Evolutionary conservation across 2,888 invertebrate genomes (phyloP), one percentile per base, ranked within the genome.

Genomic region (Spatulosminthurus flaviceps): DNA sequence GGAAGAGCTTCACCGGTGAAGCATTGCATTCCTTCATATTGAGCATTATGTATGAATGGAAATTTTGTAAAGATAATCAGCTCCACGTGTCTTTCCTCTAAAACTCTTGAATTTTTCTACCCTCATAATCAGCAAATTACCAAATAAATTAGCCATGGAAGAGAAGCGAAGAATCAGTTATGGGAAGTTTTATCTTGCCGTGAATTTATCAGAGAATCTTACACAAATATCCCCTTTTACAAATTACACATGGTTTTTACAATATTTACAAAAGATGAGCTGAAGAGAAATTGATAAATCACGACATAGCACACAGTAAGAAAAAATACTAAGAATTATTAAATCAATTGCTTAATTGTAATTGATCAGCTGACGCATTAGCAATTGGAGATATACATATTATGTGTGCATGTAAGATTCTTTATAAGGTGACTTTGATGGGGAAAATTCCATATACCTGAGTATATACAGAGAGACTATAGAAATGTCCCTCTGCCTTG

Each of bases 371-470:
- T 51, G 51, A 51, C 51, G 51, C 51, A 51, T 51, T 51, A 51
- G 51, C 51, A 51, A n/a, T n/a, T n/a, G n/a, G n/a, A n/a, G n/a
- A n/a, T n/a, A n/a, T n/a, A n/a, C n/a, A n/a, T n/a, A n/a, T n/a
- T n/a, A n/a, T n/a, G n/a, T n/a, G n/a, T n/a, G n/a, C n/a, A n/a
- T n/a, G n/a, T 7, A 41, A 9, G 13, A 41, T 41, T 41, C 41
- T 41, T 7, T 51, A 51, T 51, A 51, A n/a, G n/a, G n/a, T 64
- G 75, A 75, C 75, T 75, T 75, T 75, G 75, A 66, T 64, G 64
- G 75, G 64, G 75, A 75, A 75, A n/a, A n/a, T n/a, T 75, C 64
- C 28, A 26, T 67, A 67, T 67, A 22, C 19, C 19, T 67, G 51
- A 5, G 16, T 51, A 51, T n/a, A 51, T 51, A 51, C 51, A 51